Conservation (phyloP, 2,797 vertebrate species). For the Ibycter americanus region DNA sequence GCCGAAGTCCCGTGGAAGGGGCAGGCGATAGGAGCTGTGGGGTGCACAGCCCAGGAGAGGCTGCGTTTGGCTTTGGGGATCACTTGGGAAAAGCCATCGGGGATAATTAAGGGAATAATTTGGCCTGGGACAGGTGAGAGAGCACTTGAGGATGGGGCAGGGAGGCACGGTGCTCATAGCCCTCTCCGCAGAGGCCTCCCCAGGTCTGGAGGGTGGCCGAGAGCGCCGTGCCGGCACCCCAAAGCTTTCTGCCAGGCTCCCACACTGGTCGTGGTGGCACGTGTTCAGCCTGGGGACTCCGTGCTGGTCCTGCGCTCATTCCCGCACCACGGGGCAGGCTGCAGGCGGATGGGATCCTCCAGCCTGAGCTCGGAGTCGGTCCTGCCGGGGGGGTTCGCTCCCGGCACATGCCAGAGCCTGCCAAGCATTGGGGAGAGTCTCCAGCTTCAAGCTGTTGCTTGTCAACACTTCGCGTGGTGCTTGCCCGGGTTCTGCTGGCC, state of each 20-base stretch:
- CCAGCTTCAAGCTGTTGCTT: background rate
- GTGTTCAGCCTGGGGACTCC: background rate
- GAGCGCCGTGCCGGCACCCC: background rate
- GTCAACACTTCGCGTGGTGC: background rate
- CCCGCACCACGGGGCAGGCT: background rate
- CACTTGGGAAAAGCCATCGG: background rate
- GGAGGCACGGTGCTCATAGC: background rate
- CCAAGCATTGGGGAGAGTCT: background rate
- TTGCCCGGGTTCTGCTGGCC: background rate
- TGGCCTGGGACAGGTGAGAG: accelerated
- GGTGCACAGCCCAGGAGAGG: accelerated
- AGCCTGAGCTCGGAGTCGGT: background rate
- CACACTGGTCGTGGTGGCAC: accelerated
- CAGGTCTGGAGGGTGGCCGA: background rate
- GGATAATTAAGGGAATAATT: background rate
- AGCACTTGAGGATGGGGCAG: background rate
- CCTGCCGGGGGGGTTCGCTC: background rate
- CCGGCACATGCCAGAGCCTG: background rate
- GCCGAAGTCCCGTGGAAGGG: background rate
- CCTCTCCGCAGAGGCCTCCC: background rate
- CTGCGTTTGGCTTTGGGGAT: background rate
- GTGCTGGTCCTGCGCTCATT: background rate
- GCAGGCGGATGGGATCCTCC: background rate
- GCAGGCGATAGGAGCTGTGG: background rate
- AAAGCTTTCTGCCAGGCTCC: background rate